Conservation (phyloP, 1,140 invertebrate genomes). For the Wasmannia auropunctata region DNA sequence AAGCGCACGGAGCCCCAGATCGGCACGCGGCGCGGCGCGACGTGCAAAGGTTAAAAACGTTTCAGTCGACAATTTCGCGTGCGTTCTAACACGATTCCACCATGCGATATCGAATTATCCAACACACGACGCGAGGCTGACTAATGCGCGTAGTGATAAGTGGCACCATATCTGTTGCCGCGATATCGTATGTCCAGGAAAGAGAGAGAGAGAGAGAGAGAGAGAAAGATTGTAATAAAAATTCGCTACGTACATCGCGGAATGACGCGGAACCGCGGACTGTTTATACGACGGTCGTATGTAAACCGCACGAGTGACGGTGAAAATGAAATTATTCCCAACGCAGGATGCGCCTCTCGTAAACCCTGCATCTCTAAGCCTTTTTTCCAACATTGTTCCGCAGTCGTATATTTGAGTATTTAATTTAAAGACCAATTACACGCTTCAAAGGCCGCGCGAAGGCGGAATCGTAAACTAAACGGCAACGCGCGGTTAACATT, state of each 20-base stretch:
- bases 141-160: conserved; percentile 54
- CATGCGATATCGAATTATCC: not conserved
- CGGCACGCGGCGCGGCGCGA: too few species aligned
- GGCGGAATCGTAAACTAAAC: not conserved
- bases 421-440: conserved; percentile 19
- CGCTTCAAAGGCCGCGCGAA: not conserved
- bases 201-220: not conserved
- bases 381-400: not conserved
- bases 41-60: conserved; percentile 46
- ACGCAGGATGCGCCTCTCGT: not conserved
- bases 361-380: not conserved
- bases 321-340: conserved; percentile 10
- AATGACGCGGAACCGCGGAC: not conserved
- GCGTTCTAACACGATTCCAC: not conserved
- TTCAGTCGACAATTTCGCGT: conserved; percentile 11
- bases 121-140: conserved; percentile 32
- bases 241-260: not conserved
- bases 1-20: not conserved
- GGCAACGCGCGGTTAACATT: not conserved
- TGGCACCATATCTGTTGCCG: not conserved
- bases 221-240: not conserved
- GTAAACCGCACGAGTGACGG: not conserved
- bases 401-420: not conserved
- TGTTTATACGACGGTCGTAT: not conserved
- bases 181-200: not conserved